phyloP scores from a whole-genome alignment of 2,113 vertebrate genomes.

The Ptychochromis oligacanthus region DNA sequence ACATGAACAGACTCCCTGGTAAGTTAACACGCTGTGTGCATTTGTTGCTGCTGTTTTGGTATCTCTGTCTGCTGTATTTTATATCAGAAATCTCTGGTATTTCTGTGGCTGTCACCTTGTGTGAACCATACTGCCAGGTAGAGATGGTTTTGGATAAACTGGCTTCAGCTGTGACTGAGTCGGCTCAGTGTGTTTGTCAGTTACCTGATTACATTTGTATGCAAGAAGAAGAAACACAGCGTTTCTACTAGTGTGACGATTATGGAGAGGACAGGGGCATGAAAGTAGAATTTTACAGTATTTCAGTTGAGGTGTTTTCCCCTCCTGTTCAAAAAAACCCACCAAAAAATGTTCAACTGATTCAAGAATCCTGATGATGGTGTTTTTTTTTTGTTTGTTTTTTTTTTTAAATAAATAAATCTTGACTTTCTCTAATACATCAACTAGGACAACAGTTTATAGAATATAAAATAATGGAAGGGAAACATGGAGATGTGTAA shows the following conservation, averaged over 20 bases:
- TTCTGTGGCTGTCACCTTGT: background rate
- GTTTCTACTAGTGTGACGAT: background rate
- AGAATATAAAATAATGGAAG: too few species aligned
- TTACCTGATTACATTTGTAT: background rate
- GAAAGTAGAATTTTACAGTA: background rate
- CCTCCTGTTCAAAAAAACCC: background rate
- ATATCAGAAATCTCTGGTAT: background rate
- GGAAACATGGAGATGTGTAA: too few species aligned
- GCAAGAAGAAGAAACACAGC: background rate
- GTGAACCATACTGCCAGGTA: rapidly evolving
- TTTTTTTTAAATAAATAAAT: too few species aligned
- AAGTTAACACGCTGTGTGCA: constrained; percentile 54
- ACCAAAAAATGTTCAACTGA: too few species aligned
- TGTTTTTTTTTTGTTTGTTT: too few species aligned
- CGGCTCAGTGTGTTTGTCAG: rapidly evolving
- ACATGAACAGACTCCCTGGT: constrained; percentile 99
- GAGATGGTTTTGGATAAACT: background rate
- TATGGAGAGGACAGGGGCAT: background rate
- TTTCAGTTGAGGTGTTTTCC: background rate
- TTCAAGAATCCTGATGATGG: too few species aligned
- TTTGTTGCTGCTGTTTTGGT: background rate
- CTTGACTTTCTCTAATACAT: too few species aligned
- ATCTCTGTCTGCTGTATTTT: background rate
- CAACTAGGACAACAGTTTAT: too few species aligned
- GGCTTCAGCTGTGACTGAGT: background rate